phyloP scores from a whole-genome alignment of 2,888 invertebrate species.

The Linnaemya vulpina region DNA sequence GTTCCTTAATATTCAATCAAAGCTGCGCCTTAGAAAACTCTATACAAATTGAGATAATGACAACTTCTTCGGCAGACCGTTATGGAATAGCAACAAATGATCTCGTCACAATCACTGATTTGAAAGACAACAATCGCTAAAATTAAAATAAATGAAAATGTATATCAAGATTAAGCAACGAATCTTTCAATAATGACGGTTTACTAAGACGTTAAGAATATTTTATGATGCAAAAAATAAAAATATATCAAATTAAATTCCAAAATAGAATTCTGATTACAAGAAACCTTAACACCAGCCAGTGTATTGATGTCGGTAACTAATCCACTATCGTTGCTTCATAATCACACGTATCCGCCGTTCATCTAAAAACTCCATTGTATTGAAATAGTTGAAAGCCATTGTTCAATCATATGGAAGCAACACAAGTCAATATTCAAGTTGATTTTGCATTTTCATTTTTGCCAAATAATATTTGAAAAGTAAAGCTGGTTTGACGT shows the following conservation, averaged over 20 bases:
- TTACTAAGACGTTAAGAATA: constrained; percentile 45
- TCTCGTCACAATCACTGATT: constrained; percentile 54
- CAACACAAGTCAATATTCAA: constrained; percentile 37
- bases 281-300: constrained; percentile 11
- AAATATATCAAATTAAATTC: constrained; percentile 2
- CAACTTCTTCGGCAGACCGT: constrained; percentile 50
- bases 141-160: not conserved
- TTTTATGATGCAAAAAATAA: constrained; percentile 35
- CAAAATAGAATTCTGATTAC: constrained; percentile 1
- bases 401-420: constrained; percentile 58
- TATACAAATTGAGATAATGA: constrained; percentile 61
- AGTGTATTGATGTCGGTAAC: constrained; percentile 27
- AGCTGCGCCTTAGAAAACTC: constrained; percentile 48
- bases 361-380: constrained; percentile 34
- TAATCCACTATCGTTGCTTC: constrained; percentile 29
- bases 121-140: constrained; percentile 32
- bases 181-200: constrained; percentile 43
- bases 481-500: constrained; percentile 33
- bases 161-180: constrained; percentile 49
- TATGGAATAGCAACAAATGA: constrained; percentile 31
- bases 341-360: constrained; percentile 22
- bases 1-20: constrained; percentile 35
- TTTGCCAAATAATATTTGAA: constrained; percentile 15
- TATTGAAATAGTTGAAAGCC: constrained; percentile 47
- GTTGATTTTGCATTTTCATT: constrained; percentile 1